Conservation (phyloP, 2,113 vertebrate species). For the Rhea americana region DNA sequence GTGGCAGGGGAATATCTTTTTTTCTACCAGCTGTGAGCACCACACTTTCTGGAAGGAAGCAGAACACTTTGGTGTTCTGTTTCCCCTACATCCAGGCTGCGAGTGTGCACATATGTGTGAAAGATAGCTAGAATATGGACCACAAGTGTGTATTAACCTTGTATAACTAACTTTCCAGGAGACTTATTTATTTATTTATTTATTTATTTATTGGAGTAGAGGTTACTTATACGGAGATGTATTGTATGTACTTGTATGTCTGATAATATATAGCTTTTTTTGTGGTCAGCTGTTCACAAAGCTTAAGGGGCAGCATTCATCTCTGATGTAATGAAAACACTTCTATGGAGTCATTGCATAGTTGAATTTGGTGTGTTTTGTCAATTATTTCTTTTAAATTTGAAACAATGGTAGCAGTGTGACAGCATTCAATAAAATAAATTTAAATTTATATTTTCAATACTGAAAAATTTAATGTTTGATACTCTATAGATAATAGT, state of each 20-base stretch:
- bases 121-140: fast-evolving
- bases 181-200: too few species aligned
- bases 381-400: not conserved
- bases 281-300: not conserved
- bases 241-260: not conserved
- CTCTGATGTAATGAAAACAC: fast-evolving
- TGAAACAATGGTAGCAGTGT: not conserved
- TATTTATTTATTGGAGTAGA: too few species aligned
- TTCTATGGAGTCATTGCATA: fast-evolving
- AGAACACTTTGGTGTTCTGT: not conserved
- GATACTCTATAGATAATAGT: not conserved
- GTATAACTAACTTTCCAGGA: not conserved
- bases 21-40: not conserved
- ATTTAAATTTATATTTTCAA: not conserved
- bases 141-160: fast-evolving
- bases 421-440: not conserved
- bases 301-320: not conserved
- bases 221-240: not conserved
- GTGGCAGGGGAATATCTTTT: not conserved
- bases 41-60: not conserved
- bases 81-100: not conserved
- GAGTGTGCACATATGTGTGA: fast-evolving
- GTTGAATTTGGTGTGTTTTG: not conserved
- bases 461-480: not conserved
- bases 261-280: not conserved